A percentile compares a stretch with the other conserved stretches of the same genome.
Evolutionary conservation across 2,888 invertebrate species (phyloP).

Genomic region (Brachyptera putata): DNA sequence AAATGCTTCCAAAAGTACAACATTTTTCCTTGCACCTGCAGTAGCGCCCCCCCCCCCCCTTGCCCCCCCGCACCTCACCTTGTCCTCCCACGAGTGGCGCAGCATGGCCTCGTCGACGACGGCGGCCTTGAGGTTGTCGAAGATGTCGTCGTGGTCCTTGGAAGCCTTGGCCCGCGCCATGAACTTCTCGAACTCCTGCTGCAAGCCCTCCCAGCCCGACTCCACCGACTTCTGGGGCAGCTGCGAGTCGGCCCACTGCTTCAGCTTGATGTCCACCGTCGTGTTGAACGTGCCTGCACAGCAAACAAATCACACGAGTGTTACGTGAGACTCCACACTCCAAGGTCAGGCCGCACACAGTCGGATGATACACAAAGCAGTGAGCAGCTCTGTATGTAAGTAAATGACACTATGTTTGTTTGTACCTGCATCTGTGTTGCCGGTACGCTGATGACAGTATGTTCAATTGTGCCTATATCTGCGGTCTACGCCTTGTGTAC

Average conservation of each 20-base stretch:
- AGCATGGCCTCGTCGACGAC: conserved; percentile 84
- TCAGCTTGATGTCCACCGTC: conserved; percentile 87
- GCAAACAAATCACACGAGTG: no score
- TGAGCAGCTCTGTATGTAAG: no score
- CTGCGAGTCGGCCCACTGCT: conserved; percentile 92
- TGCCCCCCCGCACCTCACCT: conserved; percentile 53
- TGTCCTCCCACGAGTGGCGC: conserved; percentile 91
- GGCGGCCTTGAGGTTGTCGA: conserved; percentile 80
- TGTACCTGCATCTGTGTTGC: conserved; percentile 57
- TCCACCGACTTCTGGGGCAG: conserved; percentile 82
- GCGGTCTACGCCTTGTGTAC: no score
- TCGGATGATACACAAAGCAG: no score
- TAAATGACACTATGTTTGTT: no score
- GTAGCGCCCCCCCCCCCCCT: conserved; percentile 11
- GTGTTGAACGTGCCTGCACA: conserved; percentile 81
- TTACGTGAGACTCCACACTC: no score
- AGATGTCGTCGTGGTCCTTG: conserved; percentile 80
- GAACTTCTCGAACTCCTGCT: conserved; percentile 66
- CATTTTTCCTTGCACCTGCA: no score
- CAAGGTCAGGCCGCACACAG: no score
- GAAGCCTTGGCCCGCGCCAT: conserved; percentile 61
- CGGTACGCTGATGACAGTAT: no score
- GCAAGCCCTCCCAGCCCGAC: conserved; percentile 79
- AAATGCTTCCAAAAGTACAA: no score
- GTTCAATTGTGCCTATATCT: no score